A percentile compares a stretch with the other conserved stretches of the same genome.
Conservation (phyloP, 2,888 invertebrate species). For the Bhutanitis thaidina region DNA sequence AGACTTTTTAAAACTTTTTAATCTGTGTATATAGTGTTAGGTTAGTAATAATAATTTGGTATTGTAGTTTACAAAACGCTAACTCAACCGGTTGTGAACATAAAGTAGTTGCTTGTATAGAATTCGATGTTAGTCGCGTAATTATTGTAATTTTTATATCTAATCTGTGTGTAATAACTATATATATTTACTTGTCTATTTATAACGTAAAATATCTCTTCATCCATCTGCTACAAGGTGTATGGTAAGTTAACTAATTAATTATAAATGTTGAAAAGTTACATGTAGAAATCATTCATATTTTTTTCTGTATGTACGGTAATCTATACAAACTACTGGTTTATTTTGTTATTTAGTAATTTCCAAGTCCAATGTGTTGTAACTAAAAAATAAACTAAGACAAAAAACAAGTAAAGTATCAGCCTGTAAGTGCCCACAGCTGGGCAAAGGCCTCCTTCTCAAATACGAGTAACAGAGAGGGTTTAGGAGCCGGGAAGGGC, state of each 20-base stretch:
- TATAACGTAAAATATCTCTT: not conserved
- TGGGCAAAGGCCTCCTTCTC: too few relatives aligned
- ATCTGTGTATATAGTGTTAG: slow-evolving; percentile 7
- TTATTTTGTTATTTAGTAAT: too few relatives aligned
- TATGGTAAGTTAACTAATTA: not conserved
- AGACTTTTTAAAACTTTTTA: slow-evolving; percentile 11
- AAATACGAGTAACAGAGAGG: too few relatives aligned
- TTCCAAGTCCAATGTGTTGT: too few relatives aligned
- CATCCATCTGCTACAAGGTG: not conserved
- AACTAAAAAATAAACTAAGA: too few relatives aligned
- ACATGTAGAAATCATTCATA: too few relatives aligned
- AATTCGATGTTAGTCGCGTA: slow-evolving; percentile 19
- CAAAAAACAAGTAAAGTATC: too few relatives aligned
- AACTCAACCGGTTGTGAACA: slow-evolving; percentile 52
- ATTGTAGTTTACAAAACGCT: slow-evolving; percentile 35
- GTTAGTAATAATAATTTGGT: slow-evolving; percentile 20
- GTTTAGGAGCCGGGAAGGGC: too few relatives aligned
- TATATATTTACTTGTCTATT: not conserved
- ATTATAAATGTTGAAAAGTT: too few relatives aligned
- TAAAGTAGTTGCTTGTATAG: slow-evolving; percentile 30
- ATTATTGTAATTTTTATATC: slow-evolving; percentile 13
- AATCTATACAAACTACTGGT: too few relatives aligned
- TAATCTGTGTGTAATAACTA: slow-evolving; percentile 8
- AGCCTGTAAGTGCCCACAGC: too few relatives aligned
- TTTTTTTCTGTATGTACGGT: too few relatives aligned